Base-by-base conservation (phyloP, 37 sponge, comb jelly and placozoan genomes). In the Bolinopsis microptera region DNA sequence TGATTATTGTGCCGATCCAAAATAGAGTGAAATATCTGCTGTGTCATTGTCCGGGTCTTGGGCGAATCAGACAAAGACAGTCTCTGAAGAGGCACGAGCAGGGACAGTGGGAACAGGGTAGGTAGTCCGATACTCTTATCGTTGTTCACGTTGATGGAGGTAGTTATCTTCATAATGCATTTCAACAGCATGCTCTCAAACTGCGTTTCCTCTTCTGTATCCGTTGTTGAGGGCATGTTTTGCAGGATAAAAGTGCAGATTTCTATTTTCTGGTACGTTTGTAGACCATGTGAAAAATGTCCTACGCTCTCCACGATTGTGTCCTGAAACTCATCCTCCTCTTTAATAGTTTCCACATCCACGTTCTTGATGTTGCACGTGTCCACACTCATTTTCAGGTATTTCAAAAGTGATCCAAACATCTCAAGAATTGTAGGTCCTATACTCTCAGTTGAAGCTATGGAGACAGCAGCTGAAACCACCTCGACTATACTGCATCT, bases 11-110 rank as follows among this genome's bases (percentile, higher is more conserved):
- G 41, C 39, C 90, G 34, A 34, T 86, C 90, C 26, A 86, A 38
- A 38, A 86, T 41, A n/a, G 90, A 41, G 90, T 86, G 90, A 48
- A 86, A 86, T 18, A 86, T 86, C 61, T 86, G 90, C 61, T 86
- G 90, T 23, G 61, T 86, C 61, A 86, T 41, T 0, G 90, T 38
- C 48, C 90, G 40, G 13, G 90, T 86, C 26, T 39, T 41, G 28
- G 90, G 61, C 0, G 9, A 28, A 26, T 86, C 90, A 16, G 90
- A 86, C 61, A 86, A 0, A 24, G 90, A 39, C 36, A 86, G 41
- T 23, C 90, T 2, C 90, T 86, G 61, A 0, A 86, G 90, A 5
- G 90, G 90, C 21, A 41, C 61, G 61, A 86, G 9, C 30, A 86
- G 61, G 5, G 90, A 86, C 34, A 39, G 28, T 2, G 90, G 90